Conservation (phyloP, 2,797 vertebrate species). For the Coregonus suidteri region DNA sequence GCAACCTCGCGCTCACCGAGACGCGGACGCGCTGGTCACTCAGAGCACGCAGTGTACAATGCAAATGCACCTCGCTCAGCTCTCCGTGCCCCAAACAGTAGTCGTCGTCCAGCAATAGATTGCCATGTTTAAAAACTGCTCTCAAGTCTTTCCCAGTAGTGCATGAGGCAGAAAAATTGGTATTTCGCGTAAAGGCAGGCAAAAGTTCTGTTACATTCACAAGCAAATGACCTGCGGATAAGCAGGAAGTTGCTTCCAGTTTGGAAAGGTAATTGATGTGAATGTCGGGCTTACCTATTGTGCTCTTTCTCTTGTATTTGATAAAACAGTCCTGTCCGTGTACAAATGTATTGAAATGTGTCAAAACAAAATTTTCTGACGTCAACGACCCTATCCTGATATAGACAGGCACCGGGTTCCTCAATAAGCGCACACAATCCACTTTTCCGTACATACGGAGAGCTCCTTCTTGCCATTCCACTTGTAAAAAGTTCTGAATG, state of each 20-base stretch:
- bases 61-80: conserved; percentile 47
- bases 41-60: conserved; percentile 59
- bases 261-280: conserved; percentile 56
- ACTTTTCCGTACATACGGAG: conserved; percentile 63
- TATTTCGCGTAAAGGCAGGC: conserved; percentile 57
- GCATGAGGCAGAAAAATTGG: conserved; percentile 54
- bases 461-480: conserved; percentile 64
- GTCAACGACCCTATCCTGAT: conserved; percentile 63
- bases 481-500: conserved; percentile 61
- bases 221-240: conserved; percentile 64
- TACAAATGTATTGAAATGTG: conserved; percentile 74
- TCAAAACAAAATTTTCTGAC: conserved; percentile 60
- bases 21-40: conserved; percentile 35
- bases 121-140: conserved; percentile 56
- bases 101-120: conserved; percentile 57
- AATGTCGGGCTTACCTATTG: conserved; percentile 62
- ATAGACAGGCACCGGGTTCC: conserved; percentile 69
- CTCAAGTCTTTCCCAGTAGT: conserved; percentile 37
- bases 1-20: conserved; percentile 61
- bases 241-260: conserved; percentile 68
- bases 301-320: conserved; percentile 75
- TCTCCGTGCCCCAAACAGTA: conserved; percentile 53
- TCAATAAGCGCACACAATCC: conserved; percentile 65
- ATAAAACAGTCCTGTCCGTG: conserved; percentile 78
- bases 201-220: conserved; percentile 67